Percentiles rank a stretch among this genome's conserved stretches.
Conservation (phyloP, 2,888 invertebrate species). For the Megalurothrips usitatus region DNA sequence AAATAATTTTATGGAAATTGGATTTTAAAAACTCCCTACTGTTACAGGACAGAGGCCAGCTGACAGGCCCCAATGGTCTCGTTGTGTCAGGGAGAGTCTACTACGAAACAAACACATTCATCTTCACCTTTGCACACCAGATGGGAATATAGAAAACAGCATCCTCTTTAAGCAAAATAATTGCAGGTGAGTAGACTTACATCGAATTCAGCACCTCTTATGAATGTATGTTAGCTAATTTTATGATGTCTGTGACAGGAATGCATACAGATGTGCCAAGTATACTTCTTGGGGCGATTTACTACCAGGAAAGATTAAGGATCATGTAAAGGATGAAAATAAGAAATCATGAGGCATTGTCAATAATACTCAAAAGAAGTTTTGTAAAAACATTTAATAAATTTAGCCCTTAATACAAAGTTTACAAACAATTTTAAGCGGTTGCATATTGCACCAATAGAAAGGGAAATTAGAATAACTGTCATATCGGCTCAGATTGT, state of each 20-base stretch:
- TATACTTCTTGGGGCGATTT: conserved; percentile 74
- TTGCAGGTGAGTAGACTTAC: conserved; percentile 55
- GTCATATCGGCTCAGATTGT: no score
- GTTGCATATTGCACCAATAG: no score
- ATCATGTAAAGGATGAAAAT: conserved; percentile 28
- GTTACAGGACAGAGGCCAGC: conserved; percentile 48
- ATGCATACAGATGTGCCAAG: conserved; percentile 67
- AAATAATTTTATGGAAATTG: not conserved
- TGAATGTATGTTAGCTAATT: conserved; percentile 28
- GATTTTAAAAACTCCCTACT: not conserved
- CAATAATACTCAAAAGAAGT: not conserved
- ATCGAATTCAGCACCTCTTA: conserved; percentile 29
- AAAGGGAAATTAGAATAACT: no score
- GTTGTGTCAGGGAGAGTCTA: conserved; percentile 68
- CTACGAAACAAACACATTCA: conserved; percentile 66
- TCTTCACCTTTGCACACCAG: conserved; percentile 70
- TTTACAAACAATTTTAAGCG: no score
- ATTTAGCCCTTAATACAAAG: not conserved
- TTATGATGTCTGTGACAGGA: conserved; percentile 47
- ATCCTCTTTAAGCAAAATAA: conserved; percentile 71
- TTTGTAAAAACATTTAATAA: not conserved
- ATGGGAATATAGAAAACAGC: conserved; percentile 69
- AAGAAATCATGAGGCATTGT: not conserved
- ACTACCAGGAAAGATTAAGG: conserved; percentile 58
- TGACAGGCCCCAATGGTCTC: conserved; percentile 65